Conservation (phyloP, 2,888 invertebrate species). For the Phorcus lineatus region DNA sequence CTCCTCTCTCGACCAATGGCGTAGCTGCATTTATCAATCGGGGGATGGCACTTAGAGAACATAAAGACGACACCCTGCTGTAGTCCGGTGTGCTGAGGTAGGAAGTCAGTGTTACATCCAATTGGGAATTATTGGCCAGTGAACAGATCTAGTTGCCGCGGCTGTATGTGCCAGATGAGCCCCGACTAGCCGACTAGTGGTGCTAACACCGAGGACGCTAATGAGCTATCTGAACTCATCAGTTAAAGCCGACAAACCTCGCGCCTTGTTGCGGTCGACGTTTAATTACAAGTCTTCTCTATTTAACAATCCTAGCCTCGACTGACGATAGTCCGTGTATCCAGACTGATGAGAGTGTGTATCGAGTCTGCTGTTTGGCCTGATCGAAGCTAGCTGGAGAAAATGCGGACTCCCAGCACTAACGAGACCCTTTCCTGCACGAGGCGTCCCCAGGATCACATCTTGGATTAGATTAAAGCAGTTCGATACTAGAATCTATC, state of each 20-base stretch:
- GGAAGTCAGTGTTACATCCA: slow-evolving; percentile 1
- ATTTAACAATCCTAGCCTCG: background rate
- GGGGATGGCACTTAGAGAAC: slow-evolving; percentile 12
- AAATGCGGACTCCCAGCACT: background rate
- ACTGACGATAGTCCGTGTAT: background rate
- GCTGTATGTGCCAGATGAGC: too few species aligned
- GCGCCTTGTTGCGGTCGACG: background rate
- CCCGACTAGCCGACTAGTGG: too few species aligned
- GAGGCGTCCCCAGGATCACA: background rate
- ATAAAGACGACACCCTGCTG: background rate
- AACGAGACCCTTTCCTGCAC: background rate
- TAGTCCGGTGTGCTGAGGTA: background rate
- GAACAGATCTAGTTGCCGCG: background rate
- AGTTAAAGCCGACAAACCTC: too few species aligned
- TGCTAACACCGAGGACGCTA: background rate
- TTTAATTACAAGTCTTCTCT: slow-evolving; percentile 15
- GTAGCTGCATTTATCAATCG: background rate
- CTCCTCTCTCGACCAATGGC: slow-evolving; percentile 6
- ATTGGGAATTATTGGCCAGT: background rate
- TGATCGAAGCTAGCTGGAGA: background rate
- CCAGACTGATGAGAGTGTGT: background rate
- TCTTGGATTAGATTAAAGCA: slow-evolving; percentile 20
- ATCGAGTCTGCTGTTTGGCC: background rate
- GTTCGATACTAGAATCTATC: slow-evolving; percentile 15
- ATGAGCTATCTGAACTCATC: slow-evolving; percentile 1